Evolutionary conservation across 2,113 vertebrate genomes (phyloP).

Genomic region (Triplophysa dalaica): DNA sequence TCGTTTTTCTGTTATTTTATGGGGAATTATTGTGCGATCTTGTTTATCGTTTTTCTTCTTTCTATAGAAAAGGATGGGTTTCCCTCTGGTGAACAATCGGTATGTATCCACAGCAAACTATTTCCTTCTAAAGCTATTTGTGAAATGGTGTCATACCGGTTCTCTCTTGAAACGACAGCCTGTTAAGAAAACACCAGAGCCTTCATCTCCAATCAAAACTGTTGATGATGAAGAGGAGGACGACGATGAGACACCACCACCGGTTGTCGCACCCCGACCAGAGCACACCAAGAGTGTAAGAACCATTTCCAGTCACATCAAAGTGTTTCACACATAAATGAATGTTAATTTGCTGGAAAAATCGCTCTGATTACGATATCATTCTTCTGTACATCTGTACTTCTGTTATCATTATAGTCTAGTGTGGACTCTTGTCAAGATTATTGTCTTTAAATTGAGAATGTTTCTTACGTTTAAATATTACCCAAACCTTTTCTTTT

Average conservation of each 20-base stretch:
- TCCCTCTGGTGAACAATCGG: conserved; percentile 83
- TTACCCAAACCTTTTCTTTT: too few species aligned
- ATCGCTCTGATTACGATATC: too few species aligned
- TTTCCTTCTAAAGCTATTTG: background rate
- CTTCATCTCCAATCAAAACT: conserved; percentile 76
- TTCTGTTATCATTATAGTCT: too few species aligned
- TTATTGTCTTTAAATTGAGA: too few species aligned
- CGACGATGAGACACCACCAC: conserved; percentile 86
- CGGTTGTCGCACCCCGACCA: conserved; percentile 89
- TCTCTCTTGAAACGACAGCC: conserved; percentile 68
- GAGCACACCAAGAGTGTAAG: conserved; percentile 97
- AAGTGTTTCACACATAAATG: background rate
- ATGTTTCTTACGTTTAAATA: too few species aligned
- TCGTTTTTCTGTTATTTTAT: background rate
- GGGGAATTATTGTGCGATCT: background rate
- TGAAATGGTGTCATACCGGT: background rate
- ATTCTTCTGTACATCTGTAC: too few species aligned
- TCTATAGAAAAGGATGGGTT: conserved; percentile 91
- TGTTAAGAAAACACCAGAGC: conserved; percentile 85
- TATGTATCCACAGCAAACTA: conserved; percentile 70
- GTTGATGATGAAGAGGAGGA: conserved; percentile 86
- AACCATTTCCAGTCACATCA: background rate
- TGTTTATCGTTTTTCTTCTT: background rate
- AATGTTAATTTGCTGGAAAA: too few species aligned
- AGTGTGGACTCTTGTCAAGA: too few species aligned